phyloP scores from a whole-genome alignment of 2,797 vertebrate genomes.

The Pangasius macronema region DNA sequence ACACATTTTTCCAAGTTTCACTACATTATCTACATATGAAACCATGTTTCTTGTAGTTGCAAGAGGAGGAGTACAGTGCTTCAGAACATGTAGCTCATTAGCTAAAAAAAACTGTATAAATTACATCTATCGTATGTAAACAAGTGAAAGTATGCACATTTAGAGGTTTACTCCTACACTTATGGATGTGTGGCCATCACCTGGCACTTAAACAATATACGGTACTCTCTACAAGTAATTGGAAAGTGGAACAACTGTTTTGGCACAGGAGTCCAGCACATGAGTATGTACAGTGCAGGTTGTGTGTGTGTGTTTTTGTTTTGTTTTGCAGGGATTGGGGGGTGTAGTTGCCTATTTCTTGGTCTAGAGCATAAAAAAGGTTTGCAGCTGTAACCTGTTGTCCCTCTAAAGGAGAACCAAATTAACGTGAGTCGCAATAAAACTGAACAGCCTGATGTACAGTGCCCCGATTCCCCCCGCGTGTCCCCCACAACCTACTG shows the following conservation, averaged over 20 bases:
- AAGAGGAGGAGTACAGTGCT: not conserved
- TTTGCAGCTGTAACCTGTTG: not conserved
- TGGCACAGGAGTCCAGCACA: not conserved
- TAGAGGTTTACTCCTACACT: not conserved
- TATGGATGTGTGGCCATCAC: not conserved
- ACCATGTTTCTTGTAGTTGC: not conserved
- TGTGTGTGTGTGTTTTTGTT: not conserved
- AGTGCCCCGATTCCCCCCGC: no score
- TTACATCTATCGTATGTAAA: not conserved
- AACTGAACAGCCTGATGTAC: no score
- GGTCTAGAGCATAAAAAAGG: not conserved
- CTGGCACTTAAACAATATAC: not conserved
- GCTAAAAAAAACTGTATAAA: not conserved
- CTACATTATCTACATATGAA: not conserved
- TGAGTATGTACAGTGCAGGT: not conserved
- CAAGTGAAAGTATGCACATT: not conserved
- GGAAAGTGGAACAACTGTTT: not conserved
- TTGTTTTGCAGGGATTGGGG: not conserved
- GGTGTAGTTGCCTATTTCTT: not conserved
- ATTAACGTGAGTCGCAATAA: not conserved
- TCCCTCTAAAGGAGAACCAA: not conserved
- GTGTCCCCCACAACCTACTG: no score
- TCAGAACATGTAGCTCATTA: not conserved
- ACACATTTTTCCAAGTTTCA: not conserved
- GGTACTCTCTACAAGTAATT: not conserved